Conservation (phyloP, 2,797 vertebrate species). For the Propithecus deckenii region DNA sequence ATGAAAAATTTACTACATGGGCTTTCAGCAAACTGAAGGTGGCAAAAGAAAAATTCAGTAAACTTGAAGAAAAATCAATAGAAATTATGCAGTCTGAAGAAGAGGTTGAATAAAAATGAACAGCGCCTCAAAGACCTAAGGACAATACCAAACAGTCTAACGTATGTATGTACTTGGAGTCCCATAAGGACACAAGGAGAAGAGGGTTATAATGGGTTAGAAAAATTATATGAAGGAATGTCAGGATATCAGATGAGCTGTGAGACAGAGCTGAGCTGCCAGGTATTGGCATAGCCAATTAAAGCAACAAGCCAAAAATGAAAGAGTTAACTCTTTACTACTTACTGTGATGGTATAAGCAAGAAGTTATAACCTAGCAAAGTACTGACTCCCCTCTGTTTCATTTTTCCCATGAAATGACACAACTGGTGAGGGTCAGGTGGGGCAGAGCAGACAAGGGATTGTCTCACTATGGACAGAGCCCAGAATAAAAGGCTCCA, state of each 20-base stretch:
- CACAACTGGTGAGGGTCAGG: not conserved
- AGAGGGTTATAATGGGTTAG: not conserved
- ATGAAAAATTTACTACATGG: not conserved
- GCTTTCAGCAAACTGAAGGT: not conserved
- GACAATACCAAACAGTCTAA: not conserved
- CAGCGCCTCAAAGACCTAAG: not conserved
- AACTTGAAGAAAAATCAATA: conserved; percentile 45
- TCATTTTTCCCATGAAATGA: not conserved
- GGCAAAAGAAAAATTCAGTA: not conserved
- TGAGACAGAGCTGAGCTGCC: not conserved
- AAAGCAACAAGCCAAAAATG: not conserved
- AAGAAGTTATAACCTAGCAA: not conserved
- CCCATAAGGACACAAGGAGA: not conserved
- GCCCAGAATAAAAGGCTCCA: not conserved
- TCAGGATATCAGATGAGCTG: not conserved
- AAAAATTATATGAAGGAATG: not conserved
- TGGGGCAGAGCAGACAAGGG: not conserved
- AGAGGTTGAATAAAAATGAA: conserved; percentile 22
- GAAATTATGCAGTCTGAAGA: not conserved
- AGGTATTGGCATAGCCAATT: not conserved
- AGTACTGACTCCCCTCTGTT: not conserved
- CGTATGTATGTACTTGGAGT: not conserved
- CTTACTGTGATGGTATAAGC: not conserved
- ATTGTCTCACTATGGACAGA: not conserved
- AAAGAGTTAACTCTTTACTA: conserved; percentile 32